phyloP scores from a whole-genome alignment of 2,888 invertebrate species.

The Acanthopleura granulata region DNA sequence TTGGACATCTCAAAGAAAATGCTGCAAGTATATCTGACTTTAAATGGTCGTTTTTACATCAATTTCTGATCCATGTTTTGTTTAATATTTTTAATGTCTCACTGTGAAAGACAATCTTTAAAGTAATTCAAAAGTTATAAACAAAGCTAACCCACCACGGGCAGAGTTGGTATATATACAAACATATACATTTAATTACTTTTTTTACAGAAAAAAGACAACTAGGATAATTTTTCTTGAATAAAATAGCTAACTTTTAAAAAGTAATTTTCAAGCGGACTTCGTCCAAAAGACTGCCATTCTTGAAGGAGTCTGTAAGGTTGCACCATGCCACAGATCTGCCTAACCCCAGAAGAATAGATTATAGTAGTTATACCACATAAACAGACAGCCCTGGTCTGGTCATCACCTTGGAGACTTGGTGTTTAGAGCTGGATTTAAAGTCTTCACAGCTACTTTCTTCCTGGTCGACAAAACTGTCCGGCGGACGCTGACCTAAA shows the following conservation, averaged over 20 bases:
- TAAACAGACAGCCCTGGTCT: too few relatives aligned
- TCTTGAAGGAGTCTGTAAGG: too few relatives aligned
- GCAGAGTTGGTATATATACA: slow-evolving; percentile 1
- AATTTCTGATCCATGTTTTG: background rate
- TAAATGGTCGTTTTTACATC: background rate
- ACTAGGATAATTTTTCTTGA: background rate
- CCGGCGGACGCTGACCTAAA: too few relatives aligned
- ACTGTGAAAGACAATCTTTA: slow-evolving; percentile 2
- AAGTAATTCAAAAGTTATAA: slow-evolving; percentile 10
- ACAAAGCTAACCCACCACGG: background rate
- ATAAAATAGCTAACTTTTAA: background rate
- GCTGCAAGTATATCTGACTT: background rate
- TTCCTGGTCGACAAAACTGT: too few relatives aligned
- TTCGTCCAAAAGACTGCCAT: too few relatives aligned
- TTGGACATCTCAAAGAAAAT: slow-evolving; percentile 3
- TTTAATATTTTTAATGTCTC: background rate
- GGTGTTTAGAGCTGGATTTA: too few relatives aligned
- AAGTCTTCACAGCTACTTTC: too few relatives aligned
- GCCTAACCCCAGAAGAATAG: too few relatives aligned
- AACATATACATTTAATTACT: background rate
- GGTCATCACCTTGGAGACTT: too few relatives aligned
- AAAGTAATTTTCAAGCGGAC: too few relatives aligned
- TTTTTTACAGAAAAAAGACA: slow-evolving; percentile 2
- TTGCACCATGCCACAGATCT: too few relatives aligned
- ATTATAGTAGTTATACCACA: too few relatives aligned